A percentile compares a stretch with the other conserved stretches of the same genome.
Conservation (phyloP, 2,888 invertebrate genomes). For the Acronicta alni region DNA sequence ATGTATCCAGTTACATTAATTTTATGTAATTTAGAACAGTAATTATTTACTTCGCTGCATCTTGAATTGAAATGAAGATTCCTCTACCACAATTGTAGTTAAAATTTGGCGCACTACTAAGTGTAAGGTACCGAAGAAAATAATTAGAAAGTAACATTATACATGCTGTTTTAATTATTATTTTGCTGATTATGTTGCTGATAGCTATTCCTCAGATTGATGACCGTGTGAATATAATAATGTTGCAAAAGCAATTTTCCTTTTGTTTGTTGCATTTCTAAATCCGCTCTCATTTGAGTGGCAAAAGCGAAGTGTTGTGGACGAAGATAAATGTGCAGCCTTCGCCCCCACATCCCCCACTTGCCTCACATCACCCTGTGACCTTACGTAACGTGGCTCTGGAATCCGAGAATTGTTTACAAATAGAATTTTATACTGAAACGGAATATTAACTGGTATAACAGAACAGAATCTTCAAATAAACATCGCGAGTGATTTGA, state of each 20-base stretch:
- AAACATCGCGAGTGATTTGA: constrained; percentile 7
- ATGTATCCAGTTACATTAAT: too few relatives aligned
- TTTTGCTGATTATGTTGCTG: too few relatives aligned
- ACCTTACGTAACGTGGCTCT: constrained; percentile 35
- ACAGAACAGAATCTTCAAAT: constrained; percentile 19
- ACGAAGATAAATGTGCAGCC: constrained; percentile 48
- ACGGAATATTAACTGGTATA: constrained; percentile 16
- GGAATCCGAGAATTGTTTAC: constrained; percentile 38
- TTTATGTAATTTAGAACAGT: too few relatives aligned
- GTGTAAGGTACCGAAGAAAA: too few relatives aligned
- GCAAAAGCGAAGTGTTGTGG: constrained; percentile 39
- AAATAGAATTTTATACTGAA: constrained; percentile 22
- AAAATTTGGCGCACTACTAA: too few relatives aligned
- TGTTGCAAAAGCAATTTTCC: constrained; percentile 26
- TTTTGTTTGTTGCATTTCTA: constrained; percentile 44
- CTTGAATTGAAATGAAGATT: too few relatives aligned
- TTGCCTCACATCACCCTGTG: neutral
- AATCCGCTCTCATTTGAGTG: constrained; percentile 45
- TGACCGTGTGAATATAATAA: constrained; percentile 21
- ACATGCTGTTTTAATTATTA: too few relatives aligned
- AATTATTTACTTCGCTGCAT: too few relatives aligned
- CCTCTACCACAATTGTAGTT: too few relatives aligned
- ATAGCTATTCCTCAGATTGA: constrained; percentile 14
- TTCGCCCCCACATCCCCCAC: neutral
- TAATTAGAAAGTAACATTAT: too few relatives aligned